Evolutionary conservation across 2,797 vertebrate species (phyloP), one percentile per base, ranked within the genome.

Genomic region (Serranus cabrilla): DNA sequence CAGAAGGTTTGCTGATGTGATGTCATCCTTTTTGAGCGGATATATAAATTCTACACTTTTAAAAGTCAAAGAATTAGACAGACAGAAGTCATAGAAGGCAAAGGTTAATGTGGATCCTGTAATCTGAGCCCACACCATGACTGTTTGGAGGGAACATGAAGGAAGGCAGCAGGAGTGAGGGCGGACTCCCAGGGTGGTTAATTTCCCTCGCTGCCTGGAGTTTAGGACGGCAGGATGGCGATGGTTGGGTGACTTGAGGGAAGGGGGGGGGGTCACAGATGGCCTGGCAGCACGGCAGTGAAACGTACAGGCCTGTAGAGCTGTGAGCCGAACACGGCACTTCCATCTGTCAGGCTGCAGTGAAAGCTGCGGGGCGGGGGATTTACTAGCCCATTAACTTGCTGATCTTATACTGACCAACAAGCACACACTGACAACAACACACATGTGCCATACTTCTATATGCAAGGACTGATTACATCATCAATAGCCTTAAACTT

Each of bases 271-370:
- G 87, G 84, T 74, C 89, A 87, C 89, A 91, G 89, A 92, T 91
- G 92, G 89, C 65, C 57, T 54, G 78, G 76, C 79, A 80, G 74
- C 8, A 11, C 9, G 21, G 71, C 73, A 17, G 64, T 31, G 42
- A 56, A 75, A 71, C 46, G 45, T 56, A 63, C 52, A 37, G 64
- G 74, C 63, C 60, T 37, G 64, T 45, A 34, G 83, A 76, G 74
- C 79, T 52, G 76, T 43, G 72, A 80, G 52, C 58, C 17, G 43
- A 77, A 67, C 27, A 1, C 84, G 58, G 66, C 47, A 49, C 67
- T 27, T 87, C 92, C 92, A 94, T 93, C 92, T 94, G 92, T 87
- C 86, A 74, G 76, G 74, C 77, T 74, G 50, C 71, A 89, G 90
- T 75, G 90, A 92, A 88, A 93, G 88, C 90, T 82, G 72, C 61